Conservation (phyloP, 2,888 invertebrate genomes). For the Sinopyrophorus schimmeli region DNA sequence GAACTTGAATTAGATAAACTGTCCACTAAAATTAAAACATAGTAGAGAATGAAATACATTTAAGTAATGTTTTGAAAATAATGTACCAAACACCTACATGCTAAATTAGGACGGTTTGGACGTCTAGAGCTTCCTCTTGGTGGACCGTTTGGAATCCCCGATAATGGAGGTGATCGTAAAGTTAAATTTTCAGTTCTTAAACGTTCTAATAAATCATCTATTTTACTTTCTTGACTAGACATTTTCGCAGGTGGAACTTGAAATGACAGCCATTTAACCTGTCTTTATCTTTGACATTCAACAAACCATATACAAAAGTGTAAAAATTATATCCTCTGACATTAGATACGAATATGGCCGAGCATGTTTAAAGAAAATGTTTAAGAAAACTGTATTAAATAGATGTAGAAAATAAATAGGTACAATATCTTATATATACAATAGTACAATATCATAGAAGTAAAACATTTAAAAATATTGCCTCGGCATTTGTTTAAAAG, state of each 20-base stretch:
- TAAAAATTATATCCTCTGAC: no score
- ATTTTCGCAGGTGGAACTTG: constrained; percentile 52
- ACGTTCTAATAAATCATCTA: constrained; percentile 80
- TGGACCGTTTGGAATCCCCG: constrained; percentile 49
- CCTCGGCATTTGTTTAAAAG: no score
- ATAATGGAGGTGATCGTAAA: constrained; percentile 52
- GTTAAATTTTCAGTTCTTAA: constrained; percentile 64
- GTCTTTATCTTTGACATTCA: no score
- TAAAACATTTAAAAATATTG: no score
- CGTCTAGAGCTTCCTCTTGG: constrained; percentile 47
- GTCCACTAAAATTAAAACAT: constrained; percentile 30
- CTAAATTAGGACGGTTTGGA: constrained; percentile 32
- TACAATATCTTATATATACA: no score
- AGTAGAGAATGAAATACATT: constrained; percentile 6
- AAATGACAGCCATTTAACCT: constrained; percentile 35
- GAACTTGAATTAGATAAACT: constrained; percentile 52
- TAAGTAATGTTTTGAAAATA: constrained; percentile 15
- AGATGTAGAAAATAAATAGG: no score
- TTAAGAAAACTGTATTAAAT: no score
- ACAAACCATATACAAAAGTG: no score
- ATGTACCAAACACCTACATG: constrained; percentile 20
- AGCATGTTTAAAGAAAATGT: no score
- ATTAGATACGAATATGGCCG: no score
- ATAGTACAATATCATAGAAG: no score
- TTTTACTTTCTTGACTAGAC: constrained; percentile 78